Percentiles rank a stretch among this genome's conserved stretches.
These are phyloP conservation scores for Leptodirus hochenwartii DNA, from an alignment of 2,888 invertebrate species.

Conservation along the genomic window DNA sequence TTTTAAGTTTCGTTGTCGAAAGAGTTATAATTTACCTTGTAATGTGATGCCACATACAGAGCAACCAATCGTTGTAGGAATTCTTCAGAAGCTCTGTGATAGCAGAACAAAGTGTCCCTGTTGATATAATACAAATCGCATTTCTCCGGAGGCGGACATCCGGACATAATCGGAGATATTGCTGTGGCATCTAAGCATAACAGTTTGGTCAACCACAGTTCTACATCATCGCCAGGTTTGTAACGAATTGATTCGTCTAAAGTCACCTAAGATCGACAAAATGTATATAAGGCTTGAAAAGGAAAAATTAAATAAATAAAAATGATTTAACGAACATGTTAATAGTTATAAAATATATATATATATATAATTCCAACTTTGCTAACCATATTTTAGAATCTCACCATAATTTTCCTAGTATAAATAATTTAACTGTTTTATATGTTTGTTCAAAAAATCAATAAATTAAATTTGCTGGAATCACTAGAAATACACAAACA, in stretches of 20 bases:
- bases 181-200: constrained; percentile 78
- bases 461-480: too few species aligned
- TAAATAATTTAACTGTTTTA: too few species aligned
- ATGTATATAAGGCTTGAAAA: too few species aligned
- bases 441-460: background rate
- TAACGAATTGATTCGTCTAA: constrained; percentile 94
- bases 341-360: constrained; percentile 6
- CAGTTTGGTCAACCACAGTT: constrained; percentile 78
- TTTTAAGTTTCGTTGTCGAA: background rate
- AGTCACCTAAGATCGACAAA: constrained; percentile 51
- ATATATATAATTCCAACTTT: too few species aligned
- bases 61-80: constrained; percentile 86
- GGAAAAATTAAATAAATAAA: too few species aligned
- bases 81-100: constrained; percentile 80
- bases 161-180: constrained; percentile 37
- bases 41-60: constrained; percentile 94
- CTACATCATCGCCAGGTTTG: constrained; percentile 67
- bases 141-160: constrained; percentile 73
- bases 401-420: too few species aligned
- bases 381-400: too few species aligned
- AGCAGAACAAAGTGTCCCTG: constrained; percentile 90
- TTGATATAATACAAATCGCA: constrained; percentile 82
- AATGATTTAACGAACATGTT: constrained; percentile 2
- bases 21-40: constrained; percentile 46
- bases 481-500: too few species aligned